Percentiles rank a stretch among this genome's conserved stretches.
These are phyloP conservation scores for Orthosia cruda DNA, from an alignment of 2,888 invertebrate genomes.

Conservation along the genomic window DNA sequence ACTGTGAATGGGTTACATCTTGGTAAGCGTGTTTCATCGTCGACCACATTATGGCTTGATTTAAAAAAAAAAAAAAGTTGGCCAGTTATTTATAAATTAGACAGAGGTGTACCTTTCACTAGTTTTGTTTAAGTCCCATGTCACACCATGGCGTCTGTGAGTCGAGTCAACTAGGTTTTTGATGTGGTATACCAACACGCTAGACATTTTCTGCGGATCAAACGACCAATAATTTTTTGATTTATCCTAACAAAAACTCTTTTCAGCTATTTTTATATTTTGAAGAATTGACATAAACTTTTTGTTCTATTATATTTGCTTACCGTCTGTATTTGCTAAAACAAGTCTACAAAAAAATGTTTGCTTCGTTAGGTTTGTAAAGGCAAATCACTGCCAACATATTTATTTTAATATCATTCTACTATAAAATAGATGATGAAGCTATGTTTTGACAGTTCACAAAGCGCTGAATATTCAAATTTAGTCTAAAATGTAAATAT, in stretches of 20 bases:
- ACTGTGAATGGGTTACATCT: too few relatives aligned
- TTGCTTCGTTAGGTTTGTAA: slow-evolving; percentile 1
- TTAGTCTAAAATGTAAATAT: neutral
- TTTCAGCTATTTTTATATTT: neutral
- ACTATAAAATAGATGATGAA: neutral
- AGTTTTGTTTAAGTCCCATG: too few relatives aligned
- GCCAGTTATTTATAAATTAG: too few relatives aligned
- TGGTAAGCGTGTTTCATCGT: too few relatives aligned
- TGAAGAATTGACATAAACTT: neutral
- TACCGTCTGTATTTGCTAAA: slow-evolving; percentile 31
- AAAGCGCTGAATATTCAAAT: neutral
- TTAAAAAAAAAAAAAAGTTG: too few relatives aligned
- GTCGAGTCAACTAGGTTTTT: neutral
- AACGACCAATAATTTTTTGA: neutral
- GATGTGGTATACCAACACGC: neutral
- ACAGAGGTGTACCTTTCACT: too few relatives aligned
- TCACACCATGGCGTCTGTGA: too few relatives aligned
- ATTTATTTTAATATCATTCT: neutral
- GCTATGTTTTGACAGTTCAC: neutral
- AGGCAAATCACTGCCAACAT: too few relatives aligned
- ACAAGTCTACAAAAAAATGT: neutral
- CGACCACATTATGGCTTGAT: too few relatives aligned
- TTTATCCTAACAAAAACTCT: neutral
- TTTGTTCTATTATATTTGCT: slow-evolving; percentile 22
- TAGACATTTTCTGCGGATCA: neutral